Conservation (phyloP, 2,888 invertebrate species). For the Dyspetes luteomarginatus region DNA sequence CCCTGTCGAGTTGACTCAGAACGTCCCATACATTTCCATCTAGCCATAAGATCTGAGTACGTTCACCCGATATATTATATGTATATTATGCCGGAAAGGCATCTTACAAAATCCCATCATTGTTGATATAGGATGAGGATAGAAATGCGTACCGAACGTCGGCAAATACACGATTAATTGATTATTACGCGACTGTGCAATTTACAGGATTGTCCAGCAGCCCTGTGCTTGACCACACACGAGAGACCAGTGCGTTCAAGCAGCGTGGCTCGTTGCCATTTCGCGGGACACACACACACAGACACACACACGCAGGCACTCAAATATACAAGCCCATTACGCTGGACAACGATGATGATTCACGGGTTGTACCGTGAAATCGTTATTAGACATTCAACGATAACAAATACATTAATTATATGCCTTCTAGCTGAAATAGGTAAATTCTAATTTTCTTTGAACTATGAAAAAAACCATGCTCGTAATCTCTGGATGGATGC, state of each 20-base stretch:
- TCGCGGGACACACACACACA: slow-evolving; percentile 12
- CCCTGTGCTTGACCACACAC: slow-evolving; percentile 8
- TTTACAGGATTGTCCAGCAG: slow-evolving; percentile 31
- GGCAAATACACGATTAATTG: slow-evolving; percentile 54
- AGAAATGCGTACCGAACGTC: slow-evolving; percentile 36
- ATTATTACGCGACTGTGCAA: slow-evolving; percentile 53
- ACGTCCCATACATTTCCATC: too few relatives aligned
- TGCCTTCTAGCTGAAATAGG: background rate
- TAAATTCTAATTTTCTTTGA: background rate
- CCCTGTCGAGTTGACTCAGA: too few relatives aligned
- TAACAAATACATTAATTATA: slow-evolving; percentile 44
- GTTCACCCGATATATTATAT: slow-evolving; percentile 41
- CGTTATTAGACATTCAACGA: slow-evolving; percentile 67
- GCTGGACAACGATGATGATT: slow-evolving; percentile 67
- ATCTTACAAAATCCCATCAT: slow-evolving; percentile 34
- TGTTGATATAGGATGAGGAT: slow-evolving; percentile 1
- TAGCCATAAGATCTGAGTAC: slow-evolving; percentile 5
- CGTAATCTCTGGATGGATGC: background rate
- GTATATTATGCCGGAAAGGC: background rate
- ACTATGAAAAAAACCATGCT: background rate
- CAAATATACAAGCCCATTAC: background rate
- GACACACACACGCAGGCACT: background rate
- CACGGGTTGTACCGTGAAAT: slow-evolving; percentile 72
- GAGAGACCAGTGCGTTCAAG: slow-evolving; percentile 41
- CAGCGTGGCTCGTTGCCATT: slow-evolving; percentile 66